Evolutionary conservation across 2,888 invertebrate species (phyloP), one percentile per base, ranked within the genome.

Genomic region (Plebejus argus): DNA sequence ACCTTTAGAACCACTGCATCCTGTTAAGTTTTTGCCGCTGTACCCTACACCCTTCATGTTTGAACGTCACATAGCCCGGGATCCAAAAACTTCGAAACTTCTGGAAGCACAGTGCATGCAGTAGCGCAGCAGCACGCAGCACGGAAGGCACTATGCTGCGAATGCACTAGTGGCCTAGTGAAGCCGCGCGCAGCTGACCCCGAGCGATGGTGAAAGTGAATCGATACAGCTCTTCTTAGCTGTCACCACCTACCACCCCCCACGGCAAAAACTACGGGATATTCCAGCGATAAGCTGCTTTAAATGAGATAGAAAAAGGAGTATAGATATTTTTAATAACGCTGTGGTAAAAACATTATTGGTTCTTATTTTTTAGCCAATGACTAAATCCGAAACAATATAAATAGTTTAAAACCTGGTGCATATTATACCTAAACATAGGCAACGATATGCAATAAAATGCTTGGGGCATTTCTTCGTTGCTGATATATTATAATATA

Each of bases 171-270:
- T 94, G 91, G 88, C 93, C 93, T 87, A 93, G 83, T 93, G 91
- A 90, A 92, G 91, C 85, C 92, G 92, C 93, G 93, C 93, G 93
- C 93, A 94, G 85, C 93, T 90, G 93, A 90, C 93, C 93, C 85
- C 90, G 82, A 83, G 80, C 82, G 92, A 91, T 89, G 85, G 92
- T 83, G 91, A 93, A 86, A 93, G 93, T 92, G 88, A 91, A 93
- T 93, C 93, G 89, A 94, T 94, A 93, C 87, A 61, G 85, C 86
- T 86, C 88, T 87, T 88, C 89, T 88, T 88, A 84, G 85, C 83
- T 87, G 87, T 85, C 88, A 90, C 85, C 87, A 79, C 77, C 81
- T 81, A 79, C 76, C 76, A 78, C 49, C 75, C 58, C 71, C 33
- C 70, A 56, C 20, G 56, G 71, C 45, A 49, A n/a, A 72, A 23